Conservation (phyloP, 2,113 vertebrate species). For the Neodontobutis hainanensis region DNA sequence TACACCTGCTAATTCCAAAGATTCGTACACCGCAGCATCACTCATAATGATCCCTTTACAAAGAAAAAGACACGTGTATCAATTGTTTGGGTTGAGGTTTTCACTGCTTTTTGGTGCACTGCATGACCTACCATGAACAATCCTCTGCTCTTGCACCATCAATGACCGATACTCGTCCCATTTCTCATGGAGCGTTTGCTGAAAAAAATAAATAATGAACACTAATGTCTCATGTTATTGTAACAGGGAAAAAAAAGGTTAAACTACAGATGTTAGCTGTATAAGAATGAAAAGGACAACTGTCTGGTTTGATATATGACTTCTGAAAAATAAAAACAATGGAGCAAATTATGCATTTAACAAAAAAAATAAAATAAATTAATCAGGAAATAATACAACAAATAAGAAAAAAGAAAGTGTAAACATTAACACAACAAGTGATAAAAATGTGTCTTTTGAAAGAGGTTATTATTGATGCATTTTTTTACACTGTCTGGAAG, state of each 20-base stretch:
- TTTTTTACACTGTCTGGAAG: no score
- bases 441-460: no score
- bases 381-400: background rate
- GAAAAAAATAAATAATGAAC: conserved; percentile 29
- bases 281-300: background rate
- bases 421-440: no score
- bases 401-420: no score
- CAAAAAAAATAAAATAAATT: no score
- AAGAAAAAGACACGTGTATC: background rate
- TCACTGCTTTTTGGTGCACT: background rate
- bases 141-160: conserved; percentile 93
- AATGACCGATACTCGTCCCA: conserved; percentile 94
- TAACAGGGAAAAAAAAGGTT: background rate
- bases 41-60: conserved; percentile 88
- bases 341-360: background rate
- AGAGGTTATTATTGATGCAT: no score
- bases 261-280: background rate
- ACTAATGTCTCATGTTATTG: background rate
- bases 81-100: background rate
- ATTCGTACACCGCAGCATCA: conserved; percentile 90
- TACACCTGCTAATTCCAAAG: conserved; percentile 89
- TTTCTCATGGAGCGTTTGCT: conserved; percentile 97
- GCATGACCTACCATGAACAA: conserved; percentile 85
- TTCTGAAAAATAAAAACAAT: background rate
- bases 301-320: background rate